Evolutionary conservation across 2,113 vertebrate genomes (phyloP).

Genomic region (Marmota monax): DNA sequence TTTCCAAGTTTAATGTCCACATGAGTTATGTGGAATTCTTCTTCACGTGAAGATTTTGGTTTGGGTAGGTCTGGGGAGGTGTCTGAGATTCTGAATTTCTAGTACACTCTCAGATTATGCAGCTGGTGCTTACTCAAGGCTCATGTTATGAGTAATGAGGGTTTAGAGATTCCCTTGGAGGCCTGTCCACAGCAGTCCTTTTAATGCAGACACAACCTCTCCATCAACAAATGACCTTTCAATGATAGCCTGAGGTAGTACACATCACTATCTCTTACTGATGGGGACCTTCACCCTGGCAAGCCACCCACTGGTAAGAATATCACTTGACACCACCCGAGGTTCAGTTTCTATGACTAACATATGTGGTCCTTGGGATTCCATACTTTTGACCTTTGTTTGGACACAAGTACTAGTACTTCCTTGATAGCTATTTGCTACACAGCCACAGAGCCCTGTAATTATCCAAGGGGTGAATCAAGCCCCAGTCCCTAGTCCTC

Average conservation of each 20-base stretch:
- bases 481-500: neutral
- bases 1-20: neutral
- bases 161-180: neutral
- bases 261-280: neutral
- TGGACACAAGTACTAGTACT: neutral
- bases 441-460: neutral
- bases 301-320: neutral
- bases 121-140: neutral
- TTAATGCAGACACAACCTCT: neutral
- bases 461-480: neutral
- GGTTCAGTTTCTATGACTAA: neutral
- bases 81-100: neutral
- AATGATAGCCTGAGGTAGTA: neutral
- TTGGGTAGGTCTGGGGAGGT: neutral
- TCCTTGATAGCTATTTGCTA: neutral
- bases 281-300: neutral
- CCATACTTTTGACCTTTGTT: neutral
- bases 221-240: neutral
- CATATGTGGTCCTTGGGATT: neutral
- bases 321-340: neutral
- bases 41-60: neutral
- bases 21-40: neutral
- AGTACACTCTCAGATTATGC: neutral
- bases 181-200: neutral
- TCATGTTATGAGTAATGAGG: neutral